phyloP scores from a whole-genome alignment of 2,113 vertebrate species.

The Phylloscopus trochilus region DNA sequence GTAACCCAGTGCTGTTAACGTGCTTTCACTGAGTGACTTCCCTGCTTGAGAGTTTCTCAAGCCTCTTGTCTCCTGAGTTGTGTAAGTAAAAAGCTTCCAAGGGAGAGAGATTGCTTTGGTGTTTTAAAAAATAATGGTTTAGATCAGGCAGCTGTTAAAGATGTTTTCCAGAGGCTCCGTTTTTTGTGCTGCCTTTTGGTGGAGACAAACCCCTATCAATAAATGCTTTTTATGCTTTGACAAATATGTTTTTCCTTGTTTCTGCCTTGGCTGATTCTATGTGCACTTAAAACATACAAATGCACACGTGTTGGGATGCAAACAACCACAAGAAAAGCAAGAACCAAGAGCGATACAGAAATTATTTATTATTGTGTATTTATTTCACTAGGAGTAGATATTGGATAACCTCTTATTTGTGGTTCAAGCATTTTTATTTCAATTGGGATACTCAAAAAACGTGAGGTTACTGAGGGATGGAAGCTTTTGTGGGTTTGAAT shows the following conservation, averaged over 20 bases:
- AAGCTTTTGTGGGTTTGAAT: neutral
- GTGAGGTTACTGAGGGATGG: neutral
- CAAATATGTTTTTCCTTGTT: neutral
- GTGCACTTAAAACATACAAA: neutral
- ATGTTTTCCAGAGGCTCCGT: constrained; percentile 23
- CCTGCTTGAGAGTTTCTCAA: neutral
- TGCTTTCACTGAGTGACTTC: neutral
- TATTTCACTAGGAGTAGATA: neutral
- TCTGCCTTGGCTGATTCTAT: neutral
- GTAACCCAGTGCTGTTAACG: neutral
- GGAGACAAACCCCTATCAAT: constrained; percentile 60
- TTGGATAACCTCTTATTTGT: neutral
- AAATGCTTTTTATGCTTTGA: constrained; percentile 3
- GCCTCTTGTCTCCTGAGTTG: neutral
- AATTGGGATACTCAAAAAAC: neutral
- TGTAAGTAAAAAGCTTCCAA: neutral
- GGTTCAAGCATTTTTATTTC: neutral
- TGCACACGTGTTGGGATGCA: accelerated
- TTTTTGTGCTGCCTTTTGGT: constrained; percentile 59
- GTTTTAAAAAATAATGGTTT: neutral
- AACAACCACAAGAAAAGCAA: neutral
- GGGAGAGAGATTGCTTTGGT: neutral
- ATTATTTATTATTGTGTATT: neutral
- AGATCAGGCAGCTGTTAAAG: constrained; percentile 29
- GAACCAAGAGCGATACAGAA: neutral